phyloP scores from a whole-genome alignment of 2,888 invertebrate species.

The Molanna angustata region DNA sequence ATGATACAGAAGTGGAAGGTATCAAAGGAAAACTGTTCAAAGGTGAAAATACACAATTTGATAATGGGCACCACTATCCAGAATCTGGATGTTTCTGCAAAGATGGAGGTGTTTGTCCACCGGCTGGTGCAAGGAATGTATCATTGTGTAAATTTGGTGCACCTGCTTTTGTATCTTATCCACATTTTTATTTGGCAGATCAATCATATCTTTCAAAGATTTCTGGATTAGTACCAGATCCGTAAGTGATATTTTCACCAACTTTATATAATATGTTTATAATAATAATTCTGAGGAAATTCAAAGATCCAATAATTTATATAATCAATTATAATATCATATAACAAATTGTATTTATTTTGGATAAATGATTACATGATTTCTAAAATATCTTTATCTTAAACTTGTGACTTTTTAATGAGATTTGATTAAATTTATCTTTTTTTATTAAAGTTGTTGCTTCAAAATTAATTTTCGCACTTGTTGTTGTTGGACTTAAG shows the following conservation, averaged over 20 bases:
- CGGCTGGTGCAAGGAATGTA: slow-evolving; percentile 67
- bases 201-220: slow-evolving; percentile 61
- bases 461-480: too few relatives aligned
- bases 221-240: slow-evolving; percentile 64
- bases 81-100: slow-evolving; percentile 68
- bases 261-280: too few relatives aligned
- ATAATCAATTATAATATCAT: too few relatives aligned
- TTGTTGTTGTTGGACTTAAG: too few relatives aligned
- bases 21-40: slow-evolving; percentile 51
- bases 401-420: too few relatives aligned
- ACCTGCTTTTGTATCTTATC: slow-evolving; percentile 79
- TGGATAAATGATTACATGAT: too few relatives aligned
- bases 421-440: too few relatives aligned
- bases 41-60: slow-evolving; percentile 64
- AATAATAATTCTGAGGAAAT: too few relatives aligned
- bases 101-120: slow-evolving; percentile 48
- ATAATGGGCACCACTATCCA: slow-evolving; percentile 63
- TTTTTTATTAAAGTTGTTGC: too few relatives aligned
- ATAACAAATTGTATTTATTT: slow-evolving; percentile 3
- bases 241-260: slow-evolving; percentile 39
- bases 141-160: slow-evolving; percentile 73
- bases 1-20: slow-evolving; percentile 48
- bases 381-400: too few relatives aligned
- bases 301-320: too few relatives aligned
- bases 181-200: slow-evolving; percentile 78